Evolutionary conservation across 2,113 vertebrate species (phyloP).

Genomic region (Nettapus auritus): DNA sequence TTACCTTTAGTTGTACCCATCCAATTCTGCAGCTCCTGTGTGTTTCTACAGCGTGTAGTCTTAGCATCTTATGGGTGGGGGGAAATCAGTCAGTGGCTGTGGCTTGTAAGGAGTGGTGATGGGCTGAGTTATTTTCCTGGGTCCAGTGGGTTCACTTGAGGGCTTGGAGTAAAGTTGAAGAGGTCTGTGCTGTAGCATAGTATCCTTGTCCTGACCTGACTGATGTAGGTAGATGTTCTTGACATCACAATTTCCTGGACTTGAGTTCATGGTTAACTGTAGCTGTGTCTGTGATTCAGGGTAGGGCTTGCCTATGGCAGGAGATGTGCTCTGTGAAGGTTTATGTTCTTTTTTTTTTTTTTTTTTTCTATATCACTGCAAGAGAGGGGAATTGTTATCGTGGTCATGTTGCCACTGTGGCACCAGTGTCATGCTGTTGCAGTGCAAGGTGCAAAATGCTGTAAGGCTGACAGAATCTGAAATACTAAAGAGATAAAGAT

Average conservation of each 20-base stretch:
- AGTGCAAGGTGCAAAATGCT: neutral
- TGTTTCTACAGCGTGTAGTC: neutral
- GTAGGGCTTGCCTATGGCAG: neutral
- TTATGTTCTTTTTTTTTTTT: slow-evolving; percentile 14
- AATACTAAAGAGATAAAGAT: neutral
- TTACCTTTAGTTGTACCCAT: neutral
- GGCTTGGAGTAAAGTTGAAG: neutral
- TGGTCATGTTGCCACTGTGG: neutral
- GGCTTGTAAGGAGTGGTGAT: neutral
- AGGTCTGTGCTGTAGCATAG: neutral
- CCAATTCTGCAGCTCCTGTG: neutral
- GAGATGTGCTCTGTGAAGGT: neutral
- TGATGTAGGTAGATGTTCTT: neutral
- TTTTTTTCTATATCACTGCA: neutral
- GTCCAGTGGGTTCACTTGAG: neutral
- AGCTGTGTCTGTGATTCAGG: neutral
- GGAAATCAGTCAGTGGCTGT: neutral
- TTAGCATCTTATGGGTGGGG: neutral
- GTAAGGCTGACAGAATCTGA: neutral
- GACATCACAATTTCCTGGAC: neutral
- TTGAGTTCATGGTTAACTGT: neutral
- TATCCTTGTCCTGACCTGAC: neutral
- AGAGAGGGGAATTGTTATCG: neutral
- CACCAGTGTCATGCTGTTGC: neutral
- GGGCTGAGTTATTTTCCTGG: neutral